These are phyloP conservation scores for Rhinoptilus africanus DNA, from an alignment of 2,113 vertebrate species.

Conservation along the genomic window DNA sequence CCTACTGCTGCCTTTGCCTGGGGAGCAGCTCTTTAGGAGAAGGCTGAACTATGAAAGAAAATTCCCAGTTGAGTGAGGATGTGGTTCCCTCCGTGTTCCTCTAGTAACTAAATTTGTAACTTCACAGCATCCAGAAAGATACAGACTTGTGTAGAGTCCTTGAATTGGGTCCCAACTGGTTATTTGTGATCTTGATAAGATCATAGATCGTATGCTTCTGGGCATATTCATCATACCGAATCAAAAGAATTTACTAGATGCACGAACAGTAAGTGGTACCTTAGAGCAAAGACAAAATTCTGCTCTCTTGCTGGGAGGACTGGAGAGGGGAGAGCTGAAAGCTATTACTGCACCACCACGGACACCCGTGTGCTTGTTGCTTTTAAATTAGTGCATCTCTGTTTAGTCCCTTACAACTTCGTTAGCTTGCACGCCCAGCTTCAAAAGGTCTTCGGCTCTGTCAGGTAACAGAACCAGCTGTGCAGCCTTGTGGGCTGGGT, in stretches of 20 bases:
- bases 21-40: neutral
- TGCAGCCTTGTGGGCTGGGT: rapidly evolving
- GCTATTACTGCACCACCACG: rapidly evolving
- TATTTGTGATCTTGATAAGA: neutral
- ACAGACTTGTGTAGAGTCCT: neutral
- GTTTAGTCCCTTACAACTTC: neutral
- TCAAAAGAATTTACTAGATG: neutral
- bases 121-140: neutral
- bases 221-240: neutral
- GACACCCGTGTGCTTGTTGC: neutral
- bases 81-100: neutral
- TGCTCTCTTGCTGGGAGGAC: neutral
- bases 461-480: neutral
- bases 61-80: neutral
- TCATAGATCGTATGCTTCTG: neutral
- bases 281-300: neutral
- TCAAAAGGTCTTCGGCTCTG: neutral
- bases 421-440: neutral
- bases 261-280: neutral
- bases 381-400: rapidly evolving
- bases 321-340: neutral
- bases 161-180: neutral
- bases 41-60: neutral
- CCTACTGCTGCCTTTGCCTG: neutral
- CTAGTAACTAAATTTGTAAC: neutral